Conservation (phyloP, 2,888 invertebrate genomes). For the Leptinotarsa rubiginosa region DNA sequence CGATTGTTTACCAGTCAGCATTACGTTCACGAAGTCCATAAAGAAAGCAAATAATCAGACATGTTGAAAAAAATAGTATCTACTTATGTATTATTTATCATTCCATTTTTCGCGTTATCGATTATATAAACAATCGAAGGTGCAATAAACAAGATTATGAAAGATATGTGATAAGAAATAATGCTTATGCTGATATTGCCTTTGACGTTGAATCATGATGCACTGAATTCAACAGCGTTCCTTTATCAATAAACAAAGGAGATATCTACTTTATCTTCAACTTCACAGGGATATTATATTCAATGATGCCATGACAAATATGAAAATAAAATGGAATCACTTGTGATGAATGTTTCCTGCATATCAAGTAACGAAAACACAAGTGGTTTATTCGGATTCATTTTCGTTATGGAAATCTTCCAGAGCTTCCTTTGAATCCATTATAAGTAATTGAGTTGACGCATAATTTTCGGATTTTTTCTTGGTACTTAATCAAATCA, state of each 20-base stretch:
- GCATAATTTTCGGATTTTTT: too few relatives aligned
- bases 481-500: too few relatives aligned
- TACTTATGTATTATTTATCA: neutral
- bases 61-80: neutral
- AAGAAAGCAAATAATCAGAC: neutral
- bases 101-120: neutral
- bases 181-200: neutral
- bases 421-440: too few relatives aligned
- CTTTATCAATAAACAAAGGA: too few relatives aligned
- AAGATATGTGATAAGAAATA: neutral
- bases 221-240: neutral
- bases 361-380: too few relatives aligned
- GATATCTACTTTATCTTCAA: neutral
- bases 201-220: neutral
- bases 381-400: too few relatives aligned
- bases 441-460: too few relatives aligned
- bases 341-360: too few relatives aligned
- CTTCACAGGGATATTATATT: neutral
- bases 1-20: too few relatives aligned
- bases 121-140: constrained; percentile 11
- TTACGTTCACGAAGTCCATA: neutral
- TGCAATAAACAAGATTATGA: constrained; percentile 2
- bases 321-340: too few relatives aligned
- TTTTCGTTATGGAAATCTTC: too few relatives aligned
- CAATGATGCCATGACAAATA: too few relatives aligned